phyloP scores from a whole-genome alignment of 2,888 invertebrate species.

The Dendrolimus houi region DNA sequence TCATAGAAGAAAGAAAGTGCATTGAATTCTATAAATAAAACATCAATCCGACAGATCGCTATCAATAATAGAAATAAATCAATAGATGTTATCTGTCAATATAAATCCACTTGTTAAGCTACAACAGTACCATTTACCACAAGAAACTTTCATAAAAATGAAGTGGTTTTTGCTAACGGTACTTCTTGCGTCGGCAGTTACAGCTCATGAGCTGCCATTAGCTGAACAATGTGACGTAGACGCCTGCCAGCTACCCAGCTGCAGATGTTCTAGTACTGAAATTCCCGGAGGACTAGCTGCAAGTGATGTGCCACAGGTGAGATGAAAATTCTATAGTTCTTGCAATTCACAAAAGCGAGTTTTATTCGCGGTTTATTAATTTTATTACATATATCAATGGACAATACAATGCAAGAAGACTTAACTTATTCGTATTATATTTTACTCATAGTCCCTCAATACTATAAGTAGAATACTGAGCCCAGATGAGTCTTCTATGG shows the following conservation, averaged over 20 bases:
- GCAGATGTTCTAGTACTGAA: background rate
- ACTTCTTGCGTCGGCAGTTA: too few species aligned
- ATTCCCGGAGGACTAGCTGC: background rate
- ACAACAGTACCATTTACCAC: background rate
- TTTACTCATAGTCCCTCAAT: too few species aligned
- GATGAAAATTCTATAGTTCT: background rate
- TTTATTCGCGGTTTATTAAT: too few species aligned
- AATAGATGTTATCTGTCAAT: constrained; percentile 10
- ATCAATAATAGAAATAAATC: constrained; percentile 4
- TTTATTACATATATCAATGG: too few species aligned
- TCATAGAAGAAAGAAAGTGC: background rate
- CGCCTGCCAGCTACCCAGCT: background rate
- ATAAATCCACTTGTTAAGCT: constrained; percentile 9
- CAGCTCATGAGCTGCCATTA: too few species aligned
- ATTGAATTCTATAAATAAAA: background rate
- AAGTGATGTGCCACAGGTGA: background rate
- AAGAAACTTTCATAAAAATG: background rate
- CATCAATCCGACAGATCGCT: background rate
- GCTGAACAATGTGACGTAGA: too few species aligned
- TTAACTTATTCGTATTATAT: too few species aligned
- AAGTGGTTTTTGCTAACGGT: too few species aligned
- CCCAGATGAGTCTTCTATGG: too few species aligned
- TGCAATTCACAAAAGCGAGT: too few species aligned
- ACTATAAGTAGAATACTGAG: too few species aligned
- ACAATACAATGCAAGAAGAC: too few species aligned